A percentile compares a stretch with the other conserved stretches of the same genome.
These are phyloP conservation scores for Mastomys coucha DNA, from an alignment of 2,113 vertebrate genomes.

Conservation along the genomic window DNA sequence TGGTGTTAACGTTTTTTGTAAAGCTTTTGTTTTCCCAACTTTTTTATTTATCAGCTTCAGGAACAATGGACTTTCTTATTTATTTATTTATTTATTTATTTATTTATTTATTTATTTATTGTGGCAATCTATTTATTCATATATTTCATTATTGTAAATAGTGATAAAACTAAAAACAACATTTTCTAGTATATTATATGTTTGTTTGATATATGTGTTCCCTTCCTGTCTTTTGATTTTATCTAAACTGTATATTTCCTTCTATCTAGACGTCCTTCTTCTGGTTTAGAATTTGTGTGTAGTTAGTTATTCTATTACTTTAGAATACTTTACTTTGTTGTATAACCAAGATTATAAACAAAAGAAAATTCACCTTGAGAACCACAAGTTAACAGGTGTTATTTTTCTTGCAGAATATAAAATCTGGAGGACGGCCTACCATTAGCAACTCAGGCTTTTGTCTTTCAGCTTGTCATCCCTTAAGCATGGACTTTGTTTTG, in stretches of 20 bases:
- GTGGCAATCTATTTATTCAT: background rate
- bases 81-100: background rate
- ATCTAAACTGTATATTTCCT: conserved; percentile 30
- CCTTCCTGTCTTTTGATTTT: background rate
- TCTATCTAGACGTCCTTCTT: background rate
- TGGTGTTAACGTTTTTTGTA: background rate
- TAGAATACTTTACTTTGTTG: background rate
- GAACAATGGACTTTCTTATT: background rate
- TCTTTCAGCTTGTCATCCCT: background rate
- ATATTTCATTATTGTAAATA: conserved; percentile 18
- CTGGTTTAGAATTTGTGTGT: background rate
- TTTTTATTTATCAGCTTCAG: background rate
- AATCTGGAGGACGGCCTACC: background rate
- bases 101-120: background rate
- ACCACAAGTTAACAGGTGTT: background rate
- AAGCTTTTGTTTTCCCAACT: background rate
- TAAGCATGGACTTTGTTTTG: background rate
- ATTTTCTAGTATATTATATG: background rate
- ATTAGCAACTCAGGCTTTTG: background rate
- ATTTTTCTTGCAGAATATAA: background rate
- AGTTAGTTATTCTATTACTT: background rate
- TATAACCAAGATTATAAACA: conserved; percentile 17
- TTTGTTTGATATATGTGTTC: conserved; percentile 23
- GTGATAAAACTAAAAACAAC: conserved; percentile 2
- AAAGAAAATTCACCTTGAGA: background rate